Percentiles rank a stretch among this genome's conserved stretches.
phyloP scores from a whole-genome alignment of 2,797 vertebrate species.

The Poeciliopsis infans region DNA sequence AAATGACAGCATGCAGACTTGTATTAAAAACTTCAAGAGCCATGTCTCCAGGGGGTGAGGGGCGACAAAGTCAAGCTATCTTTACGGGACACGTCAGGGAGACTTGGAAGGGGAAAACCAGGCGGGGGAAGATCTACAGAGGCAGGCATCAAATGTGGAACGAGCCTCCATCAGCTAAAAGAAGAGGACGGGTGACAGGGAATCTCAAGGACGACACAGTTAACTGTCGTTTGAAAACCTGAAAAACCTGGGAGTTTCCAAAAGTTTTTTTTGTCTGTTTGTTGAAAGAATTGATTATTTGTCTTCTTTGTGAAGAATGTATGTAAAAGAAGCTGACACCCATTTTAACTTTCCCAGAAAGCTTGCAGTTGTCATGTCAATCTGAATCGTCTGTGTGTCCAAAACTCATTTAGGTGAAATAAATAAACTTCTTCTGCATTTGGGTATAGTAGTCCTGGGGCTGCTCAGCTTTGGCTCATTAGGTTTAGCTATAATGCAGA shows the following conservation, averaged over 20 bases:
- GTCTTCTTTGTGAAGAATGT: conserved; percentile 11
- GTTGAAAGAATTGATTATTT: neutral
- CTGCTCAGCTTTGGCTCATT: conserved; percentile 12
- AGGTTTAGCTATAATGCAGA: conserved; percentile 25
- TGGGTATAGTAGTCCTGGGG: conserved; percentile 9
- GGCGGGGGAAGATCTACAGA: conserved; percentile 54
- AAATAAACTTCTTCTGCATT: conserved; percentile 23
- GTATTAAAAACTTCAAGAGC: conserved; percentile 42
- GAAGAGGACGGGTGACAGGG: neutral
- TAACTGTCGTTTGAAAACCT: neutral
- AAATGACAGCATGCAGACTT: conserved; percentile 63
- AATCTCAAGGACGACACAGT: neutral
- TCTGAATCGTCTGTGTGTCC: conserved; percentile 5
- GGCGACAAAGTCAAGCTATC: conserved; percentile 58
- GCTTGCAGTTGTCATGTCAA: conserved; percentile 2
- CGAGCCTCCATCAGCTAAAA: conserved; percentile 42
- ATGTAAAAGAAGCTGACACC: conserved; percentile 26
- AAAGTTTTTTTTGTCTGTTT: neutral
- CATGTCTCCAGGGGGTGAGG: conserved; percentile 17
- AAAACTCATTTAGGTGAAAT: conserved; percentile 10
- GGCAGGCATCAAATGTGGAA: conserved; percentile 46
- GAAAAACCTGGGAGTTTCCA: neutral
- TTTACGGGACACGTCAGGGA: conserved; percentile 54
- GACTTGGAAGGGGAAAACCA: conserved; percentile 38
- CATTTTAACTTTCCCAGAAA: conserved; percentile 9